phyloP scores from a whole-genome alignment of 1,140 invertebrate genomes.

The Pogonomyrmex barbatus region DNA sequence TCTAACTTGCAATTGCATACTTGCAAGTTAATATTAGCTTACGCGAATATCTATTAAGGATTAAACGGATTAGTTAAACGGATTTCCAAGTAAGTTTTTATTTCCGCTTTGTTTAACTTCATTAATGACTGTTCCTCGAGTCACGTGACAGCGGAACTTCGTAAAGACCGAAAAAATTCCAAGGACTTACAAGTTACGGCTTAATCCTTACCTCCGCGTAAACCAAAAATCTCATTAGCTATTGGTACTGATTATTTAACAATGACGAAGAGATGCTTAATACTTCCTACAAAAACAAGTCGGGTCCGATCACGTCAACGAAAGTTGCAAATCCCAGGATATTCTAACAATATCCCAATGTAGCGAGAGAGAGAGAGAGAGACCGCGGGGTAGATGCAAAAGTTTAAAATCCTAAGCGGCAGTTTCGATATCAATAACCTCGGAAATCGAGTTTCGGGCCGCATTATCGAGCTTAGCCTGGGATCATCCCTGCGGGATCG shows the following conservation, averaged over 20 bases:
- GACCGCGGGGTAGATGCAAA: slow-evolving; percentile 13
- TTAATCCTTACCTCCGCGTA: slow-evolving; percentile 32
- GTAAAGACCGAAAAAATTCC: slow-evolving; percentile 9
- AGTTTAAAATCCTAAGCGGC: slow-evolving; percentile 57
- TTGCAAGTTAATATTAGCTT: slow-evolving; percentile 5
- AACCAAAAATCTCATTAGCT: slow-evolving; percentile 43
- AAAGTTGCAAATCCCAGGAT: slow-evolving; percentile 30
- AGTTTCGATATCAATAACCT: slow-evolving; percentile 54
- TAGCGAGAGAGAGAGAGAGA: too few species aligned
- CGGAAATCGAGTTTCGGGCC: slow-evolving; percentile 54
- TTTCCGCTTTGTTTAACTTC: slow-evolving; percentile 41
- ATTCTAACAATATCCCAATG: slow-evolving; percentile 13
- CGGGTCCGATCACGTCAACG: not conserved
- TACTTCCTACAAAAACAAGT: slow-evolving; percentile 11
- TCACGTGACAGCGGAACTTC: slow-evolving; percentile 38
- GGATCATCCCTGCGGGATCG: slow-evolving; percentile 54
- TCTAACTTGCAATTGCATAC: not conserved
- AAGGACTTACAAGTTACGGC: slow-evolving; percentile 9
- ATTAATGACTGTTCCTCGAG: slow-evolving; percentile 43
- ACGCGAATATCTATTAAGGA: not conserved
- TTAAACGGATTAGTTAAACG: too few species aligned
- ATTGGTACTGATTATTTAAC: slow-evolving; percentile 39
- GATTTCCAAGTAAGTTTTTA: slow-evolving; percentile 48
- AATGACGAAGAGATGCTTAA: not conserved
- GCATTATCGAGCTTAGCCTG: slow-evolving; percentile 55